Evolutionary conservation across 2,888 invertebrate genomes (phyloP).

Genomic region (Leptopilina syphax): DNA sequence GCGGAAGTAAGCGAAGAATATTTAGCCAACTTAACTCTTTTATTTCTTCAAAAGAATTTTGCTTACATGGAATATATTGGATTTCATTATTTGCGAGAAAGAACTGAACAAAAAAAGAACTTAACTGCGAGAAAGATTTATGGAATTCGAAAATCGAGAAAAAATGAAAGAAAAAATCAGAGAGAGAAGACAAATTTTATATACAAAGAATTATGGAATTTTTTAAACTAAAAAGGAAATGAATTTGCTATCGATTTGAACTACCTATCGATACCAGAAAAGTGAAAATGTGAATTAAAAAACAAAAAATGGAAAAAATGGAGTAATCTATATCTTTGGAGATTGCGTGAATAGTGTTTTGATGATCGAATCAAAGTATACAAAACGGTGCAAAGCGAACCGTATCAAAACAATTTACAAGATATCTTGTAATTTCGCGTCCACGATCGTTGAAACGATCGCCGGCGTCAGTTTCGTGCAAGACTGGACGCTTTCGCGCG

Average conservation of each 20-base stretch:
- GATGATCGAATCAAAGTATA: slow-evolving; percentile 14
- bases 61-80: too few species aligned
- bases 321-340: background rate
- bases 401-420: slow-evolving; percentile 35
- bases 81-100: too few species aligned
- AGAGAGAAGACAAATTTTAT: too few species aligned
- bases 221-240: too few species aligned
- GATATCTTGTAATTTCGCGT: slow-evolving; percentile 13
- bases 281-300: too few species aligned
- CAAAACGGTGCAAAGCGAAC: slow-evolving; percentile 14
- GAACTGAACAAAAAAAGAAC: too few species aligned
- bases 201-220: too few species aligned
- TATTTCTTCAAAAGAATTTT: too few species aligned
- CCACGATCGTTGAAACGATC: slow-evolving; percentile 15
- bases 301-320: background rate
- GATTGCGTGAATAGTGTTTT: slow-evolving; percentile 11
- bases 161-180: too few species aligned
- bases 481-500: slow-evolving; percentile 53
- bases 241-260: background rate
- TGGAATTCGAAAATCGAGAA: background rate
- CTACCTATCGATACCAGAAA: too few species aligned
- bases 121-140: too few species aligned
- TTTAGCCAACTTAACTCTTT: too few species aligned
- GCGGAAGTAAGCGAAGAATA: background rate
- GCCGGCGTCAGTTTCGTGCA: slow-evolving; percentile 26